Conservation (phyloP, 2,888 invertebrate species). For the Pseudococcus jackbeardsleyi region DNA sequence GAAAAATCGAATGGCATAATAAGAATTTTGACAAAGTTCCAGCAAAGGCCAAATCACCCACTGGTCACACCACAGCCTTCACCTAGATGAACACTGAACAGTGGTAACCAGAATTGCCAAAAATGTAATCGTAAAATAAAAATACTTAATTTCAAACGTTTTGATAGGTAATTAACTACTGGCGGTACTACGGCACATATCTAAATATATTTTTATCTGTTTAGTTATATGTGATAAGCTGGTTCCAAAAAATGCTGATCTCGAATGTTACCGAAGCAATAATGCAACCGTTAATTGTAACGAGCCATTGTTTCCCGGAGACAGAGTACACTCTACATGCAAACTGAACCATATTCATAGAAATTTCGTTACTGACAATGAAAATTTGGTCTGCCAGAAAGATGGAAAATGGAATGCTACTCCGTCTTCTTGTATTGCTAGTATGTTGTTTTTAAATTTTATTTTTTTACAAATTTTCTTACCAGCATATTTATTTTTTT, state of each 20-base stretch:
- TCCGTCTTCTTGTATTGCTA: slow-evolving; percentile 20
- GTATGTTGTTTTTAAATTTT: not conserved
- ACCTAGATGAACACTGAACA: too few species aligned
- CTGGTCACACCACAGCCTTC: too few species aligned
- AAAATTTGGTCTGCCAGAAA: slow-evolving; percentile 30
- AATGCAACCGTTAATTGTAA: not conserved
- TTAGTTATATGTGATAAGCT: slow-evolving; percentile 19
- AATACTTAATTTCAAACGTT: too few species aligned
- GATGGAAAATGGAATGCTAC: slow-evolving; percentile 51
- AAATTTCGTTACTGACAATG: not conserved
- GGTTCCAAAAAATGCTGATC: not conserved
- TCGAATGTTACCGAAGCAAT: not conserved
- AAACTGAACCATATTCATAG: not conserved
- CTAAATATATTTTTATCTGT: not conserved
- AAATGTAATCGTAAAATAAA: too few species aligned
- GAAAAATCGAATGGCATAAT: too few species aligned
- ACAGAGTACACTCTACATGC: not conserved
- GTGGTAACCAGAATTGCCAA: too few species aligned
- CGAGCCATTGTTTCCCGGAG: not conserved
- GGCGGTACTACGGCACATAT: too few species aligned
- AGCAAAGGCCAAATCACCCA: too few species aligned
- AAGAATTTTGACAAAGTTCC: too few species aligned
- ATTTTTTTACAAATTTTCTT: too few species aligned
- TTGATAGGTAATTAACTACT: too few species aligned
- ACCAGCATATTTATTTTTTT: too few species aligned